Base-by-base conservation (phyloP, 2,888 invertebrate species). In the Lumbricus terrestris region DNA sequence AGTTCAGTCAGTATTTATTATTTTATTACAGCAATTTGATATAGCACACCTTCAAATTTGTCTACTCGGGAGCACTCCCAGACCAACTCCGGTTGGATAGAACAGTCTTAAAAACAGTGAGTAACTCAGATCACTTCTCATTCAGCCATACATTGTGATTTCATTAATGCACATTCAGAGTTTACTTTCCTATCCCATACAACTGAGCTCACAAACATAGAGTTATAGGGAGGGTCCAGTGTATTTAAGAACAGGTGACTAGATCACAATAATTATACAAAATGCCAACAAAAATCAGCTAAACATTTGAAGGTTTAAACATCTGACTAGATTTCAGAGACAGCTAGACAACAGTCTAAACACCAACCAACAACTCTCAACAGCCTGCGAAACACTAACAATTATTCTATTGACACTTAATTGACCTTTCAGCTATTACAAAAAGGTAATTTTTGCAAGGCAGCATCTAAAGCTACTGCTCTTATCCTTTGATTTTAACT, bases 271-370 rank as follows among this genome's bases (percentile, higher is more conserved):
- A n/a, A n/a, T n/a, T 69, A 69, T 69, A 69, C 69, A 69, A 69
- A 1, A n/a, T n/a, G n/a, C 11, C 29, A 69, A 69, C 29, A 69
- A n/a, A 69, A 69, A 69, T 69, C 35, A 15, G 34, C 37, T 37
- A 85, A 5, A 34, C 1, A 85, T 35, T 23, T 35, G 11, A 85
- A 85, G 16, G 8, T 35, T 33, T 85, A 5, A 33, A 35, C 20
- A 85, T 35, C 35, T 85, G 85, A 85, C 35, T 85, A 85, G 85
- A 85, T 35, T 85, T 37, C 35, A 35, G 37, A 85, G 37, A 35
- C 34, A 34, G 37, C 35, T n/a, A 85, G 35, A 85, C 85, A 85
- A 85, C 85, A 85, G 35, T 37, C 85, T 85, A 85, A 85, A 85
- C 85, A 85, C 69, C 69, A 47, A 47, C 23, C n/a, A 16, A 69